These are phyloP conservation scores for Bradypodion ventrale DNA, from an alignment of 2,797 vertebrate species.

Conservation along the genomic window DNA sequence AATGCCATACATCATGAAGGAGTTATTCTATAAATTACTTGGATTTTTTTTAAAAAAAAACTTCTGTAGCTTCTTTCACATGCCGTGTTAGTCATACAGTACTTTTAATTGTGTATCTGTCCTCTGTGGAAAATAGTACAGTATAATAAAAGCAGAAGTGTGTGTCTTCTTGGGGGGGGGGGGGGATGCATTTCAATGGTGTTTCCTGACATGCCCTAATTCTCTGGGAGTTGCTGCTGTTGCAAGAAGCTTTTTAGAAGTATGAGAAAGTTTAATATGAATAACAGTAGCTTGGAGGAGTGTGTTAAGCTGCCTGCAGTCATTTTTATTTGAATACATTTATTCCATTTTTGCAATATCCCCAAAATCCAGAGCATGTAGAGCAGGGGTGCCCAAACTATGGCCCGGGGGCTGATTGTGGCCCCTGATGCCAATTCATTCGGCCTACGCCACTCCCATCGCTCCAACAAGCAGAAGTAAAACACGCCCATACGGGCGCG, in stretches of 20 bases:
- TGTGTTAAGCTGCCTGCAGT: background rate
- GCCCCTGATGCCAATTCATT: no score
- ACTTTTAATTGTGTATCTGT: background rate
- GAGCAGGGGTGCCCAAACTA: no score
- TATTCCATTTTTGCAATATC: background rate
- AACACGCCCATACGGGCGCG: no score
- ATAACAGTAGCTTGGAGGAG: background rate
- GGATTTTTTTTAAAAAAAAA: conserved; percentile 1
- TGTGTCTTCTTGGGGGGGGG: background rate
- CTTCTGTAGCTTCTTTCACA: background rate
- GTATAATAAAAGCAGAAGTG: background rate
- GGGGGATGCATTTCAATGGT: background rate
- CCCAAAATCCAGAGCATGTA: no score
- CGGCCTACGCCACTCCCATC: no score
- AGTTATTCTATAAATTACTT: background rate
- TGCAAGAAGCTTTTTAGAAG: background rate
- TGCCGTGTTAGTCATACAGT: rapidly evolving
- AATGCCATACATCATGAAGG: background rate
- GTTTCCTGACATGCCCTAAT: background rate
- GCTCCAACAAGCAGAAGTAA: no score
- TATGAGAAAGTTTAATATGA: background rate
- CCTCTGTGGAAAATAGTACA: background rate
- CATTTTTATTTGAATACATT: background rate
- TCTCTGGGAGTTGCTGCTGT: background rate
- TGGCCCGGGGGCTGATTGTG: no score